Base-by-base conservation (phyloP, 1,140 invertebrate species). In the Halesus radiatus region DNA sequence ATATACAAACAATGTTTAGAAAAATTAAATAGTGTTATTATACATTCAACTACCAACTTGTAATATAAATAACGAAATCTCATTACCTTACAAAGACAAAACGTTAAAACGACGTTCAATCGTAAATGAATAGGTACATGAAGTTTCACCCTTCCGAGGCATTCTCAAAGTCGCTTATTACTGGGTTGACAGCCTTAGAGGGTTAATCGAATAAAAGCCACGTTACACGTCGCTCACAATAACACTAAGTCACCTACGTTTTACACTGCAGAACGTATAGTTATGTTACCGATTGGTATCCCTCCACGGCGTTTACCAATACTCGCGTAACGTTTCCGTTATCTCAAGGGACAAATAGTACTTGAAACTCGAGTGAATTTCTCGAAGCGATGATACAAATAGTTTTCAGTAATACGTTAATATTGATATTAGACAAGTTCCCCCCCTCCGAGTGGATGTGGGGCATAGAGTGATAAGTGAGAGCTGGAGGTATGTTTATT, bases 171-270 rank as follows among this genome's bases (percentile, higher is more conserved):
- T 6, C n/a, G 26, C 29, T 45, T 37, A 10, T 68, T 68, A 20
- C 29, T 1, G 53, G 53, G 53, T 56, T 58, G 53, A 75, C 53
- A 26, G 32, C 60, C 37, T 45, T 45, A 45, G 10, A 45, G 37
- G 37, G 37, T 76, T 81, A 81, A 81, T 81, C 80, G 68, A 81
- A 81, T 81, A 81, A 81, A 68, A 74, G 80, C 68, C 50, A 62
- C 29, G 80, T 58, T 53, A 66, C 66, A 53, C 50, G 76, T 78
- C 75, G 60, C 76, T 50, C 58, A 73, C 76, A n/a, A 4, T 68
- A 32, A 68, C 64, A 20, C 29, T 76, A 64, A 23, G 80, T 81
- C 45, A 81, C 37, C 37, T 45, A 45, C 64, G 78, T 76, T 77
- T 76, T 62, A 81, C 26, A 54, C 53, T 18, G n/a, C 22, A 37